Evolutionary conservation across 2,797 vertebrate species (phyloP).

Genomic region (Thunnus albacares): DNA sequence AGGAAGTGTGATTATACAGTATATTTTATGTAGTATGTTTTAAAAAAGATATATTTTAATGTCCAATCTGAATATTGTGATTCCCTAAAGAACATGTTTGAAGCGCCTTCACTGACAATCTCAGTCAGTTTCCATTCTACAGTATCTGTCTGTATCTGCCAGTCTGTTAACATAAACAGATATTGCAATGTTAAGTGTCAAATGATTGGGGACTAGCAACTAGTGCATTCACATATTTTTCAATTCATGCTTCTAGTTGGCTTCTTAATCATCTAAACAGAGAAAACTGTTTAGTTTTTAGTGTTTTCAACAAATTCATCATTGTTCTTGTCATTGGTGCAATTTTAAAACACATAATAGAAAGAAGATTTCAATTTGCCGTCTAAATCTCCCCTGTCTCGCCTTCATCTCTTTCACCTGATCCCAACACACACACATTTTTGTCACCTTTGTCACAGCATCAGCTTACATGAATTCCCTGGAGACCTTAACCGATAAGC

Average conservation of each 20-base stretch:
- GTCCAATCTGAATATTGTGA: constrained; percentile 4
- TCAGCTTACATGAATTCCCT: not conserved
- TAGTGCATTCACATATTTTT: not conserved
- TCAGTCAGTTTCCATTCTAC: not conserved
- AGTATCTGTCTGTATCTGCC: not conserved
- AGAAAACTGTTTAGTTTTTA: not conserved
- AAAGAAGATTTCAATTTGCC: not conserved
- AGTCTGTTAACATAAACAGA: not conserved
- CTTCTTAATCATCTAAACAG: not conserved
- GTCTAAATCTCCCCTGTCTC: not conserved
- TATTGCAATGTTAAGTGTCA: not conserved
- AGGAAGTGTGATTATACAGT: not conserved
- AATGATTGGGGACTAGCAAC: not conserved
- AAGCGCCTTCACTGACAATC: not conserved
- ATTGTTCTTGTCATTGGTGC: too few species aligned
- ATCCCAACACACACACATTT: not conserved
- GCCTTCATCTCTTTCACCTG: not conserved
- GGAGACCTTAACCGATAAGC: not conserved
- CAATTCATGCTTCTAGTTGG: not conserved
- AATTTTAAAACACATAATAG: not conserved
- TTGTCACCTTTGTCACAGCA: constrained; percentile 1
- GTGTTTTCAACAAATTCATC: too few species aligned
- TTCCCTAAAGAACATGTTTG: not conserved
- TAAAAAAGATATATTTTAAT: not conserved
- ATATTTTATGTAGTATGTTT: not conserved